Evolutionary conservation across 2,113 vertebrate species (phyloP), one percentile per base, ranked within the genome.

Genomic region (Mastomys natalensis): DNA sequence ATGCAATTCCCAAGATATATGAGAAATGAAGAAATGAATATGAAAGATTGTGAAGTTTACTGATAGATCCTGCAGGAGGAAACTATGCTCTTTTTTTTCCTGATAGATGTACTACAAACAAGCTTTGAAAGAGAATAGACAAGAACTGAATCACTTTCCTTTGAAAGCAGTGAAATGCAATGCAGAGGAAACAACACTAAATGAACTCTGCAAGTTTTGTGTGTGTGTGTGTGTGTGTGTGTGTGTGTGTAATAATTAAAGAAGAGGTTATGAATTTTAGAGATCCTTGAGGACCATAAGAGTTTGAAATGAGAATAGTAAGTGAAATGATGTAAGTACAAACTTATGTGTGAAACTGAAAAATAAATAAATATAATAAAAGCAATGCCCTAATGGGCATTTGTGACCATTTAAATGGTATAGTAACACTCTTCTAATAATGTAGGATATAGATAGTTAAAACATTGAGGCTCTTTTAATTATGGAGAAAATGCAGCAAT

Each of bases 381-480:
- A 29, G 22, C 24, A 60, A 43, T 43, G 43, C 82, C 40, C n/a
- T 62, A 3, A 29, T 73, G 74, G 62, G 12, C 5, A 22, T 77
- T 73, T 7, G 17, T 21, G 26, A 55, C 2, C 2, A 1, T 53
- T 51, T 60, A 43, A 51, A 34, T 0, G 29, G 13, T 37, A 6
- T 8, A 66, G 22, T 22, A 15, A 15, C 17, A 80, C n/a, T 7
- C 5, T 76, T 5, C 45, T n/a, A 45, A 72, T 66, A 72, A 70
- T 90, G 34, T 24, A 37, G 17, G 82, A 22, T 51, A 87, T 19
- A 9, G 43, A 2, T 87, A 58, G 88, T 80, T 78, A 76, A 81
- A 81, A 88, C 91, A 10, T 26, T 3, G 6, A 68, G 15, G 11
- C 8, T 19, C 86, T 91, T 97, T 48, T 85, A 87, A 66, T 96